A percentile compares a stretch with the other conserved stretches of the same genome.
These are phyloP conservation scores for Narcine bancroftii DNA, from an alignment of 2,113 vertebrate species.

Conservation along the genomic window DNA sequence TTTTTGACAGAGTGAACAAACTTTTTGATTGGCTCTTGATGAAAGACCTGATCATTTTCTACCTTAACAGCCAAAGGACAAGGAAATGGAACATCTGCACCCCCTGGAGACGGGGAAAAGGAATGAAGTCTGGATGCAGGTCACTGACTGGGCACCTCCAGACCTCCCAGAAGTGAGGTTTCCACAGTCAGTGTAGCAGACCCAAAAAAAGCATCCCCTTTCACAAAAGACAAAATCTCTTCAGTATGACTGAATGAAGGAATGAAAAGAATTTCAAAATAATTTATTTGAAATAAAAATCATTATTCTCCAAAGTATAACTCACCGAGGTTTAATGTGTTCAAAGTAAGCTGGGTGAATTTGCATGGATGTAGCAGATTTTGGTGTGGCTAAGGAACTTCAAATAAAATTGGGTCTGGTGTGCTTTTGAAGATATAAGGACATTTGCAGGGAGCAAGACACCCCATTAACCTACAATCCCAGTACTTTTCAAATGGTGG, in stretches of 20 bases:
- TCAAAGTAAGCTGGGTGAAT: too few species aligned
- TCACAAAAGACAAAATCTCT: background rate
- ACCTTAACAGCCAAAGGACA: background rate
- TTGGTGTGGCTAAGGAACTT: too few species aligned
- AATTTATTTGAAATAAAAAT: background rate
- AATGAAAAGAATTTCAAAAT: background rate
- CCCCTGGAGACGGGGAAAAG: background rate
- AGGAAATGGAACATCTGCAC: background rate
- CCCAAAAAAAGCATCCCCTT: background rate
- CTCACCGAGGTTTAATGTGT: too few species aligned
- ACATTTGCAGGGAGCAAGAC: too few species aligned
- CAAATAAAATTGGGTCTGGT: too few species aligned
- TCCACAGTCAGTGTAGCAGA: background rate
- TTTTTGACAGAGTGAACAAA: too few species aligned
- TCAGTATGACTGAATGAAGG: background rate
- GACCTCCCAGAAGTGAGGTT: constrained; percentile 19
- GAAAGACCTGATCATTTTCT: background rate
- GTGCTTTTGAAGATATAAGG: too few species aligned
- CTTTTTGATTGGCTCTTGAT: too few species aligned
- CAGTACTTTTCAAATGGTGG: too few species aligned
- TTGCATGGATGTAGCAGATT: too few species aligned
- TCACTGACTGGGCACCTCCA: background rate
- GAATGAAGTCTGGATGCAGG: background rate
- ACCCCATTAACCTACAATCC: too few species aligned
- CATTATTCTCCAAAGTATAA: too few species aligned